phyloP scores from a whole-genome alignment of 23 tunicate species.

The Oikopleura dioica region DNA sequence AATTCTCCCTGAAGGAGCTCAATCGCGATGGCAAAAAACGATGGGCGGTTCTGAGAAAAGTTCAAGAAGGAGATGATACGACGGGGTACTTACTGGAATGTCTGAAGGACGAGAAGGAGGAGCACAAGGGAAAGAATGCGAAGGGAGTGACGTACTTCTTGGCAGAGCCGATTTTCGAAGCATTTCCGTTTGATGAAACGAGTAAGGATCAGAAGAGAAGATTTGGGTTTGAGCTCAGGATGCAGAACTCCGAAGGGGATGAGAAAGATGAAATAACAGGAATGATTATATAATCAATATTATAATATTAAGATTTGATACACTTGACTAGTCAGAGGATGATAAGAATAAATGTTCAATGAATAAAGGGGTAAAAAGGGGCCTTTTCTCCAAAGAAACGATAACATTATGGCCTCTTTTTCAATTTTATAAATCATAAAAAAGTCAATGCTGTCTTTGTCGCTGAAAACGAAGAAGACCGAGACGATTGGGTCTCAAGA shows the following conservation, averaged over 20 bases:
- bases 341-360: no score
- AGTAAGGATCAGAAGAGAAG: background rate
- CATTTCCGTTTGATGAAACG: background rate
- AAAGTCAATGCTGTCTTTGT: background rate
- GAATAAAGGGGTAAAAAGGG: background rate
- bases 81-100: background rate
- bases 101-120: background rate
- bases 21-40: background rate
- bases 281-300: background rate
- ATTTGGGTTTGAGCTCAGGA: background rate
- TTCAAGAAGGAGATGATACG: background rate
- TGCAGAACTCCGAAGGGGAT: background rate
- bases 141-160: background rate
- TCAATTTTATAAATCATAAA: background rate
- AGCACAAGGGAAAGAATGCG: background rate
- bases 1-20: background rate
- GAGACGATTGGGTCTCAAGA: background rate
- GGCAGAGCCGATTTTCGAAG: slow-evolving; percentile 6
- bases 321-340: no score
- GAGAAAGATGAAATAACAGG: background rate
- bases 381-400: no score
- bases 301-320: no score
- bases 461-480: background rate
- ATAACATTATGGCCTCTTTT: no score
- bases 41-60: background rate